These are phyloP conservation scores for Lepidiolamprologus cunningtoni DNA, from an alignment of 2,113 vertebrate species.

Conservation along the genomic window DNA sequence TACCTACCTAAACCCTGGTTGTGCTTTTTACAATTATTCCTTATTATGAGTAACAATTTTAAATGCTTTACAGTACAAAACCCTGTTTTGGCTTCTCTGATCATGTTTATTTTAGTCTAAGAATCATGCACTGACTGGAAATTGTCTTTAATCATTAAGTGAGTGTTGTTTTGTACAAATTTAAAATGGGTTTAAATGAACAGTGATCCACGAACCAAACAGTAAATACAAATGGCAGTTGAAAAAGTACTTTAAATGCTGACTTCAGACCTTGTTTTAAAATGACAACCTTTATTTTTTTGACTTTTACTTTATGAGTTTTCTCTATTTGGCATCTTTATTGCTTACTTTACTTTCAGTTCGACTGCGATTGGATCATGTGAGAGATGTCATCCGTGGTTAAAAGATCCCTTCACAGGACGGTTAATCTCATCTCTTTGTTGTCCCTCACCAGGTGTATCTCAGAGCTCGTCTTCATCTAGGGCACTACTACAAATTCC, in stretches of 20 bases:
- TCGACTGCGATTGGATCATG: not conserved
- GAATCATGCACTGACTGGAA: not conserved
- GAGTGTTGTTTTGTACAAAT: not conserved
- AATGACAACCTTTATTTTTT: not conserved
- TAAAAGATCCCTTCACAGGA: not conserved
- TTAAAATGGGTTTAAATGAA: not conserved
- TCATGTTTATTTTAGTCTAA: not conserved
- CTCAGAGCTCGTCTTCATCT: slow-evolving; percentile 28
- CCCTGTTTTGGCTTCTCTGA: not conserved
- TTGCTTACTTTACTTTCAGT: not conserved
- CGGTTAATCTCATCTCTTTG: not conserved
- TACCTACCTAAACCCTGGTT: not conserved
- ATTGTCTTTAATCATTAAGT: not conserved
- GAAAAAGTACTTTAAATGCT: not conserved
- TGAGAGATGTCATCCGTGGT: not conserved
- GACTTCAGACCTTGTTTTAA: not conserved
- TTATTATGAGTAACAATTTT: not conserved
- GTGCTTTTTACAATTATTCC: not conserved
- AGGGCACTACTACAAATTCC: slow-evolving; percentile 12
- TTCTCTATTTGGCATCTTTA: not conserved
- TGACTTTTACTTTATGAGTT: not conserved
- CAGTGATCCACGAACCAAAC: not conserved
- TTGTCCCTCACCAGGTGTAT: slow-evolving; percentile 29
- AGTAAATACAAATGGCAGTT: not conserved
- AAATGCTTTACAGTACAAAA: not conserved